Percentiles rank a stretch among this genome's conserved stretches.
Conservation (phyloP, 2,113 vertebrate species). For the Hassar affinis region DNA sequence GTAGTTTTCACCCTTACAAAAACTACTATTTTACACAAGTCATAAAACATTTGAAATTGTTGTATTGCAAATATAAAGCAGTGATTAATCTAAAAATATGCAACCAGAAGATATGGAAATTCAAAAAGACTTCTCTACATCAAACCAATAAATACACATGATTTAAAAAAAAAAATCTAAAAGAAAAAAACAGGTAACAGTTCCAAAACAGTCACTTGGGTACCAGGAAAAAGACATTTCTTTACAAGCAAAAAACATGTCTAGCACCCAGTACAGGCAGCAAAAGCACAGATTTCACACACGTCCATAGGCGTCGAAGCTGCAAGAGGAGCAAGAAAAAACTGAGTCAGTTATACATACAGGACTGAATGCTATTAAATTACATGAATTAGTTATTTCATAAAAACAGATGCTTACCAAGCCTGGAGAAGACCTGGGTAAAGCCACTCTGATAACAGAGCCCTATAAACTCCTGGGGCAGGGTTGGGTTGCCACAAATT, state of each 20-base stretch:
- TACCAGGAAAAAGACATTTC: background rate
- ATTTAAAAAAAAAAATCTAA: conserved; percentile 66
- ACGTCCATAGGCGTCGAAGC: conserved; percentile 63
- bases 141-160: conserved; percentile 52
- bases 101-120: conserved; percentile 36
- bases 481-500: conserved; percentile 64
- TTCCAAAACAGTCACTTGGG: conserved; percentile 47
- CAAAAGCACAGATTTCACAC: conserved; percentile 83
- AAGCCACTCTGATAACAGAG: conserved; percentile 70
- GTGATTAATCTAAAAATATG: conserved; percentile 30
- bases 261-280: conserved; percentile 84
- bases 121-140: conserved; percentile 31
- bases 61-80: conserved; percentile 40
- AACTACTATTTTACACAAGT: background rate
- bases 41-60: background rate
- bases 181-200: too few relatives aligned
- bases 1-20: background rate
- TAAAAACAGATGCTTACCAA: conserved; percentile 66
- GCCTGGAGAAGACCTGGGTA: conserved; percentile 61
- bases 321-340: conserved; percentile 27
- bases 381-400: background rate
- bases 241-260: background rate
- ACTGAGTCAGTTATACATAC: background rate
- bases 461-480: conserved; percentile 73
- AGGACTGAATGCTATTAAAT: background rate